phyloP scores from a whole-genome alignment of 2,113 vertebrate genomes.

The Malurus elegans region DNA sequence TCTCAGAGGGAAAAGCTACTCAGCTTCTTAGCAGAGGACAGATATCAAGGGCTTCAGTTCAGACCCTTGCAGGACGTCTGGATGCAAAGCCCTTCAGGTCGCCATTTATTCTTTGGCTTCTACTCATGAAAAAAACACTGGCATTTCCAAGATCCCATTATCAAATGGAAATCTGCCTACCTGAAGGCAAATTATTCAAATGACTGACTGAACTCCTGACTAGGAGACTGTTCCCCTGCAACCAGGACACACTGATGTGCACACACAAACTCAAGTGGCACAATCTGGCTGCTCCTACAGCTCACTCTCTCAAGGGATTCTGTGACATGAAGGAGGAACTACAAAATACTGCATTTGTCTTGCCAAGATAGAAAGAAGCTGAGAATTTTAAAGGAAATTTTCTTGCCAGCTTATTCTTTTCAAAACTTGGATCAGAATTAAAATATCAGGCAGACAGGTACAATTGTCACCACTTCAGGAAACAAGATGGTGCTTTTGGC shows the following conservation, averaged over 20 bases:
- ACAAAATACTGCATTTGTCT: not conserved
- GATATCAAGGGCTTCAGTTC: not conserved
- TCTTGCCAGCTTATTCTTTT: not conserved
- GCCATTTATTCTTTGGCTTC: not conserved
- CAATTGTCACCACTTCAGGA: not conserved
- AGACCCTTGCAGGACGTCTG: not conserved
- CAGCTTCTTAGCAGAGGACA: not conserved
- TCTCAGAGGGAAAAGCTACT: not conserved
- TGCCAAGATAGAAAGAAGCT: not conserved
- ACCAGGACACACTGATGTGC: accelerated
- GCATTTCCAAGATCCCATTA: not conserved
- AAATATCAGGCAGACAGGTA: not conserved
- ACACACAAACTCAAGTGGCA: accelerated
- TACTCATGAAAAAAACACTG: not conserved
- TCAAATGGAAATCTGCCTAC: not conserved
- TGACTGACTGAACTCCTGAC: not conserved
- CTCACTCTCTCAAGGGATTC: not conserved
- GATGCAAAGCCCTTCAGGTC: not conserved
- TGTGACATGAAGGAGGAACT: not conserved
- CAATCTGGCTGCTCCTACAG: not conserved
- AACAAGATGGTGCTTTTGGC: not conserved
- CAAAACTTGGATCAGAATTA: not conserved
- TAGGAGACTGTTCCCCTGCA: not conserved
- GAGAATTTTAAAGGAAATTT: not conserved
- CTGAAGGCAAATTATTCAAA: not conserved